A percentile compares a stretch with the other conserved stretches of the same genome.
Conservation (phyloP, 2,113 vertebrate species). For the Guaruba guarouba region DNA sequence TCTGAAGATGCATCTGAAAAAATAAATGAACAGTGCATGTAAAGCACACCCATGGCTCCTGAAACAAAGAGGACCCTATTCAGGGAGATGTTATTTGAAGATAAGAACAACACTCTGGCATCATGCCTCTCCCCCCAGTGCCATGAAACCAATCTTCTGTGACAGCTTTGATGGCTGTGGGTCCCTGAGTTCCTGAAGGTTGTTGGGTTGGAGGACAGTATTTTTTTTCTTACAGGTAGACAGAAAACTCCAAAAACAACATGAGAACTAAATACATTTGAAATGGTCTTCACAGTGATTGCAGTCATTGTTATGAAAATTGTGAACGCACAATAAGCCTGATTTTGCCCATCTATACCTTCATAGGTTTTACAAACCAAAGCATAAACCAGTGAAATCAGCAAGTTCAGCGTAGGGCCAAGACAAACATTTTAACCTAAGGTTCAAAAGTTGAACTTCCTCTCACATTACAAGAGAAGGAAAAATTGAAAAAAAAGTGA, state of each 20-base stretch:
- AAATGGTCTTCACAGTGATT: background rate
- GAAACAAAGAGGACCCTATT: slow-evolving; percentile 44
- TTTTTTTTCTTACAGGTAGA: background rate
- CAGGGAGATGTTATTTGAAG: slow-evolving; percentile 15
- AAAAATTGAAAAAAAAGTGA: background rate
- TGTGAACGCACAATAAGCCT: background rate
- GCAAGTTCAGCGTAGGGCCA: background rate
- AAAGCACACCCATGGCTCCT: background rate
- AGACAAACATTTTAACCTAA: background rate
- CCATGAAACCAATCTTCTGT: slow-evolving; percentile 6
- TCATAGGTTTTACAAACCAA: background rate
- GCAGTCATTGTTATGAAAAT: background rate
- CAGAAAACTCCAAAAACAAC: background rate
- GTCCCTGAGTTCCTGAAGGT: background rate
- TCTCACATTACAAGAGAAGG: background rate
- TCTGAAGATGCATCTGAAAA: slow-evolving; percentile 30
- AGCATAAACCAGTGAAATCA: background rate
- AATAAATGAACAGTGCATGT: background rate
- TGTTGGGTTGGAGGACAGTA: background rate
- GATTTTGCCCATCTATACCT: background rate
- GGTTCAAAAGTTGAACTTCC: background rate
- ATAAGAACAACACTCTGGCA: slow-evolving; percentile 7
- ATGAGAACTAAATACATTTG: background rate
- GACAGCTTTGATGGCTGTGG: slow-evolving; percentile 7
- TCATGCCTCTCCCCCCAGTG: background rate